Percentiles rank a stretch among this genome's conserved stretches.
Conservation (phyloP, 53 echinoderm and acorn worm genomes). For the Antedon mediterranea region DNA sequence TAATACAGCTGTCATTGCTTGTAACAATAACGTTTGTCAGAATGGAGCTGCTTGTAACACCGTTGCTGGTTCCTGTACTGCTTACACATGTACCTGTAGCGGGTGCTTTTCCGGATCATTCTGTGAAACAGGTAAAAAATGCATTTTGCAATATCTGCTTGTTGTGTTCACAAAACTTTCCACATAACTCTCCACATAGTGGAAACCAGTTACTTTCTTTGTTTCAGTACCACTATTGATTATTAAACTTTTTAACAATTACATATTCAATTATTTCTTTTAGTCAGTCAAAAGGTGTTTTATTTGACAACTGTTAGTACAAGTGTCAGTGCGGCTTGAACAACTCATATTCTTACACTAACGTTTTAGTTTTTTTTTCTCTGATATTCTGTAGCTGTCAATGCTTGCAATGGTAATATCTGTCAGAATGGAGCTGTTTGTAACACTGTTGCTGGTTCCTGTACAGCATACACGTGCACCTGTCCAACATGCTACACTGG, state of each 20-base stretch:
- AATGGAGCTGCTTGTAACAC: constrained; percentile 52
- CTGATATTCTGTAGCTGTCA: neutral
- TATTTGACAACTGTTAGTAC: too few relatives aligned
- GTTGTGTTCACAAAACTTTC: too few relatives aligned
- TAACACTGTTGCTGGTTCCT: constrained; percentile 13
- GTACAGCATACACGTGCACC: constrained; percentile 29
- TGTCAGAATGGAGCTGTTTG: constrained; percentile 36
- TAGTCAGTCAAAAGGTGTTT: too few relatives aligned
- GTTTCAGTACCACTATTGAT: too few relatives aligned
- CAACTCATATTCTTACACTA: neutral
- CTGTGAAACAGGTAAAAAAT: too few relatives aligned
- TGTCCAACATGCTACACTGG: constrained; percentile 56
- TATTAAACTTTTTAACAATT: too few relatives aligned
- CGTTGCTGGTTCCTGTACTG: constrained; percentile 30
- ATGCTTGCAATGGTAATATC: constrained; percentile 30
- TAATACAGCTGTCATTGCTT: too few relatives aligned
- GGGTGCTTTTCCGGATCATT: constrained; percentile 31
- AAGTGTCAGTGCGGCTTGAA: neutral
- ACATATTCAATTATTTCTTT: too few relatives aligned
- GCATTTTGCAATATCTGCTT: too few relatives aligned
- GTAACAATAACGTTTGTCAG: too few relatives aligned
- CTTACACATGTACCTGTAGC: constrained; percentile 47
- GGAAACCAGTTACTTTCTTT: too few relatives aligned
- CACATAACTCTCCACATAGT: too few relatives aligned
- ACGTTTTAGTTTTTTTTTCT: neutral